Evolutionary conservation across 2,113 vertebrate species (phyloP).

Genomic region (Cettia cetti): DNA sequence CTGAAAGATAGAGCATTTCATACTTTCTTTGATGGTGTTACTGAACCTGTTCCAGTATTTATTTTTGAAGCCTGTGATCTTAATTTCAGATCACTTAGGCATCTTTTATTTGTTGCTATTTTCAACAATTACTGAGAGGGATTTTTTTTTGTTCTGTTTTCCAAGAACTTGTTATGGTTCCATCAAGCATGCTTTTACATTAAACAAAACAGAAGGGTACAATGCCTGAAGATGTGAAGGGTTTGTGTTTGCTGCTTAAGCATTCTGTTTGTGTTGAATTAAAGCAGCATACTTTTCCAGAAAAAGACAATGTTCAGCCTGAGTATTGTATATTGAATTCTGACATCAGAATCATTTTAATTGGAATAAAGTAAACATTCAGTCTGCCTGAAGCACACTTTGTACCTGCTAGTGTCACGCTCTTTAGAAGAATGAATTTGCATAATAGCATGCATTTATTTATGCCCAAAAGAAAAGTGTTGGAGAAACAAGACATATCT

Average conservation of each 20-base stretch:
- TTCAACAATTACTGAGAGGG: neutral
- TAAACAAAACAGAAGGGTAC: neutral
- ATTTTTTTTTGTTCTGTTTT: neutral
- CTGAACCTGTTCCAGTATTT: neutral
- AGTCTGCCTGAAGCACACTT: conserved; percentile 34
- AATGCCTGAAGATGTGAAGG: neutral
- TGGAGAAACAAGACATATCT: neutral
- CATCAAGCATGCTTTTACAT: neutral
- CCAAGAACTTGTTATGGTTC: neutral
- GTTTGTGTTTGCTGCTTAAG: conserved; percentile 4
- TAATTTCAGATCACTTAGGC: neutral
- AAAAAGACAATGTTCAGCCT: neutral
- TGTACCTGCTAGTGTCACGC: conserved; percentile 21
- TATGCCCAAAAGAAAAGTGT: neutral
- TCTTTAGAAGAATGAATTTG: conserved; percentile 8
- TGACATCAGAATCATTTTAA: conserved; percentile 14
- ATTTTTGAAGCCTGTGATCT: neutral
- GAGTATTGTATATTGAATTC: neutral
- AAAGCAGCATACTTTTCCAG: neutral
- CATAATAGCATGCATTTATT: neutral
- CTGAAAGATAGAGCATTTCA: neutral
- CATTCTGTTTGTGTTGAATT: conserved; percentile 47
- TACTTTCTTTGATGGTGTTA: neutral
- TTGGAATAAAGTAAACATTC: conserved; percentile 30
- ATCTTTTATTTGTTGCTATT: neutral